A percentile compares a stretch with the other conserved stretches of the same genome.
Conservation (phyloP, 2,888 invertebrate genomes). For the Cryptocheilus praepositus region DNA sequence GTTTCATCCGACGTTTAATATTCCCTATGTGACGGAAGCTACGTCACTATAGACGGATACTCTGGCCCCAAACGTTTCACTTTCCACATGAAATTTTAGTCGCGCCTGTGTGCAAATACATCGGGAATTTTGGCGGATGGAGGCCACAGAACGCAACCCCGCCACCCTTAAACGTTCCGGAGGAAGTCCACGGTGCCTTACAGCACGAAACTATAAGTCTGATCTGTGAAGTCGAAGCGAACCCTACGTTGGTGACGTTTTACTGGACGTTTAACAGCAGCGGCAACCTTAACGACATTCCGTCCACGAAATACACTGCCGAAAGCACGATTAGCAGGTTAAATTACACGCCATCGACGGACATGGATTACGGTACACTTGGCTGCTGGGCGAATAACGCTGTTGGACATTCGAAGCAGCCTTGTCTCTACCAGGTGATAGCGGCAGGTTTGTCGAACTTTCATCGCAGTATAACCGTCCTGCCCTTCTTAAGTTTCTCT, state of each 20-base stretch:
- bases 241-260: conserved; percentile 88
- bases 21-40: no score
- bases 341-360: conserved; percentile 89
- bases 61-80: no score
- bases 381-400: conserved; percentile 91
- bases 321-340: conserved; percentile 83
- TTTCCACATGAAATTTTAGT: conserved; percentile 49
- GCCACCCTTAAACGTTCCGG: conserved; percentile 78
- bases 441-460: conserved; percentile 82
- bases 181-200: conserved; percentile 88
- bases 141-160: conserved; percentile 57
- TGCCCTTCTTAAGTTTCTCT: not conserved
- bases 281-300: conserved; percentile 87
- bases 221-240: conserved; percentile 91
- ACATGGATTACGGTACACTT: conserved; percentile 92
- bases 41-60: no score
- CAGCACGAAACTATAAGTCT: conserved; percentile 90
- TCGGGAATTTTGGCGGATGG: conserved; percentile 55
- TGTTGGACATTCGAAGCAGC: conserved; percentile 88
- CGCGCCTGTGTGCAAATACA: conserved; percentile 69
- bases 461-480: no score
- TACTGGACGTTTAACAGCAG: conserved; percentile 95
- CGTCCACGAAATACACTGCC: conserved; percentile 78
- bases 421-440: conserved; percentile 91
- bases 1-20: no score